phyloP scores from a whole-genome alignment of 1,140 invertebrate species.

The Monomorium pharaonis region DNA sequence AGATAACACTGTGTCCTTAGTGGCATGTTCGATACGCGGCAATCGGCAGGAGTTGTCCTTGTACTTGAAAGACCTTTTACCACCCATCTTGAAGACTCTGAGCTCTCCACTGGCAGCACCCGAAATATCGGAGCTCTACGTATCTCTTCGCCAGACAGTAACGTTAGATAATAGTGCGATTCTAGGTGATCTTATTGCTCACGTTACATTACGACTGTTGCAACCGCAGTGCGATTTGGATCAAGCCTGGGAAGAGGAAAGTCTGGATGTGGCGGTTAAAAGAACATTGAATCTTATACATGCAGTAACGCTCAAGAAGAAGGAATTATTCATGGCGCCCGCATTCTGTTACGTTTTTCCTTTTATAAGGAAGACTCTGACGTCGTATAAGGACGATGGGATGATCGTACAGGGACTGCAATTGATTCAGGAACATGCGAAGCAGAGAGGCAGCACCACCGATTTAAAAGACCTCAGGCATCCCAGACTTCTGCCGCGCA shows the following conservation, averaged over 20 bases:
- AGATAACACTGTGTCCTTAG: slow-evolving; percentile 87
- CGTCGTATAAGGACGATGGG: slow-evolving; percentile 86
- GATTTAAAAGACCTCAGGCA: slow-evolving; percentile 87
- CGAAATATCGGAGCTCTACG: slow-evolving; percentile 87
- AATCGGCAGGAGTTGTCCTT: slow-evolving; percentile 88
- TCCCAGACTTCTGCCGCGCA: slow-evolving; percentile 92
- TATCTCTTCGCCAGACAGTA: slow-evolving; percentile 86
- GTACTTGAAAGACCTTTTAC: slow-evolving; percentile 88
- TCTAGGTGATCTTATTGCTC: slow-evolving; percentile 87
- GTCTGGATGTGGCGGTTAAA: slow-evolving; percentile 87
- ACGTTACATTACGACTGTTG: slow-evolving; percentile 89
- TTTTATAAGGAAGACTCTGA: slow-evolving; percentile 89
- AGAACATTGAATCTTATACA: slow-evolving; percentile 88
- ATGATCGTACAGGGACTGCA: slow-evolving; percentile 88
- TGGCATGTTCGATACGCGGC: slow-evolving; percentile 87
- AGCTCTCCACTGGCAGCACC: slow-evolving; percentile 90
- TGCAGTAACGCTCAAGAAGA: slow-evolving; percentile 83
- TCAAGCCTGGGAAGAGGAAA: slow-evolving; percentile 91
- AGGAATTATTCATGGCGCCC: slow-evolving; percentile 88
- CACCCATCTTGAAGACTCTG: slow-evolving; percentile 87
- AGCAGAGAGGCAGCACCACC: slow-evolving; percentile 85
- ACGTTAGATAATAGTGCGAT: slow-evolving; percentile 83
- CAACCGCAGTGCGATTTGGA: slow-evolving; percentile 93
- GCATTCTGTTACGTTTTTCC: slow-evolving; percentile 94
- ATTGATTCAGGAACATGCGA: slow-evolving; percentile 90